phyloP scores from a whole-genome alignment of 2,113 vertebrate genomes.

The Leucopsar rothschildi region DNA sequence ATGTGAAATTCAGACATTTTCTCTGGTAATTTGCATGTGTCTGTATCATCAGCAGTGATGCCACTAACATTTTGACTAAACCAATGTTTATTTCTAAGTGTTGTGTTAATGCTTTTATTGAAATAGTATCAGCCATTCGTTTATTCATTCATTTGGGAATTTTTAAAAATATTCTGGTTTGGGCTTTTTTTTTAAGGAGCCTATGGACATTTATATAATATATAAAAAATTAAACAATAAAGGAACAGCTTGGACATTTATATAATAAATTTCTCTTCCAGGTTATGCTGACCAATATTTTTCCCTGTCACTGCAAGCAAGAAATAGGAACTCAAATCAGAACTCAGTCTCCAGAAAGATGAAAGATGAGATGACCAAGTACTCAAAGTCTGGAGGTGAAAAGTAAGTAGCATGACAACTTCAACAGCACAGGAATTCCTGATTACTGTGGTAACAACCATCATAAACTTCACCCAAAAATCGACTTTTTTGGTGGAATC shows the following conservation, averaged over 20 bases:
- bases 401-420: background rate
- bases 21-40: background rate
- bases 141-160: background rate
- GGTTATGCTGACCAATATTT: background rate
- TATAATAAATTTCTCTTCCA: background rate
- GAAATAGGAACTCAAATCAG: background rate
- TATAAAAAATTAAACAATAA: background rate
- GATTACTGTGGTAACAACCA: background rate
- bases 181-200: background rate
- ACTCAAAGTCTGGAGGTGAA: background rate
- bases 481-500: background rate
- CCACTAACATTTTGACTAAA: background rate
- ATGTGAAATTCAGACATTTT: background rate
- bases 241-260: background rate
- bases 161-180: background rate
- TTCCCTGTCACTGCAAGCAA: background rate
- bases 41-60: background rate
- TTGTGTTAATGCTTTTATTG: background rate
- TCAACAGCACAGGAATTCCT: background rate
- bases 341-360: background rate
- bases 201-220: background rate
- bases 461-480: background rate
- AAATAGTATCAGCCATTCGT: background rate
- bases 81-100: background rate
- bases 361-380: background rate